Evolutionary conservation across 35 echinoderm and acorn worm genomes (phyloP).

Genomic region (Heliocidaris tuberculata): DNA sequence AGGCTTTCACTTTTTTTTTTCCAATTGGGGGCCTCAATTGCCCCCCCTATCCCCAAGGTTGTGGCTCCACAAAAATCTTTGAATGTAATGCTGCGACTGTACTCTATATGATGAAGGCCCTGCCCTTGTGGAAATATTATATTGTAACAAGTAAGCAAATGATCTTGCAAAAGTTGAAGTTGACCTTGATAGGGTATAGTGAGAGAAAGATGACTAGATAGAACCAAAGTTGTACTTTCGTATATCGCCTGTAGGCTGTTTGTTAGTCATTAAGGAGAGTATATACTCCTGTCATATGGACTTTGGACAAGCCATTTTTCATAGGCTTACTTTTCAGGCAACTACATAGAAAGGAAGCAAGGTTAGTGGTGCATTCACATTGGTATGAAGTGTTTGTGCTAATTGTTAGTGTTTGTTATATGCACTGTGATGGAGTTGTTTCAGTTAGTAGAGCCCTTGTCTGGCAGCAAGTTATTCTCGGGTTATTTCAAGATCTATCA

Average conservation of each 20-base stretch:
- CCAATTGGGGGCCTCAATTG: too few relatives aligned
- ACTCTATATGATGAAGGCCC: too few relatives aligned
- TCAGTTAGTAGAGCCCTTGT: too few relatives aligned
- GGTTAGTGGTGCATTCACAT: background rate
- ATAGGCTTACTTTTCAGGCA: background rate
- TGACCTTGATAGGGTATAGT: background rate
- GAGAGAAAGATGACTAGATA: background rate
- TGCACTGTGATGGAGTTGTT: background rate
- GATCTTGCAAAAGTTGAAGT: background rate
- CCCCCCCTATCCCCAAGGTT: too few relatives aligned
- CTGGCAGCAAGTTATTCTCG: too few relatives aligned
- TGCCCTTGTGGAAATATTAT: too few relatives aligned
- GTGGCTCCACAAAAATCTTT: too few relatives aligned
- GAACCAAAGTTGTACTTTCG: background rate
- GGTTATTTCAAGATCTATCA: too few relatives aligned
- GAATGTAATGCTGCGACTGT: too few relatives aligned
- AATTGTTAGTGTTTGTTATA: background rate
- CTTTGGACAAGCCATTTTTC: background rate
- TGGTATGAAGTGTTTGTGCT: background rate
- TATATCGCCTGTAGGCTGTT: background rate
- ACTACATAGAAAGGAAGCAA: background rate
- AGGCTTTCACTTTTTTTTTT: too few relatives aligned
- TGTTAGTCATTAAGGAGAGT: background rate
- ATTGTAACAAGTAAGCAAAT: too few relatives aligned
- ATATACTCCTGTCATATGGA: conserved; percentile 6